Conservation (phyloP, 2,797 vertebrate species). For the Sebastes goodei region DNA sequence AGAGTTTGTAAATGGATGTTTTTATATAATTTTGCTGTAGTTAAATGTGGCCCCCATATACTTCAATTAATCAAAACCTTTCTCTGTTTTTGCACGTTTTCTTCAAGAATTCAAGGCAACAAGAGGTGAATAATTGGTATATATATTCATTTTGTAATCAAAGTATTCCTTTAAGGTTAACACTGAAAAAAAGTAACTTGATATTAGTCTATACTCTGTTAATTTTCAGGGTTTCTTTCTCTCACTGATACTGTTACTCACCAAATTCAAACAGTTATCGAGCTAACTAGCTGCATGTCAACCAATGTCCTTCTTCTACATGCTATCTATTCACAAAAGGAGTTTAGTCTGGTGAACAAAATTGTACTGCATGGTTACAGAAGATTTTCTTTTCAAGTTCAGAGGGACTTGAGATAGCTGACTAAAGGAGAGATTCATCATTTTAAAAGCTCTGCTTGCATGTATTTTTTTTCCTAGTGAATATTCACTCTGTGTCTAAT, state of each 20-base stretch:
- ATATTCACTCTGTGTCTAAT: neutral
- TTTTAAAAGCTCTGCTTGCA: neutral
- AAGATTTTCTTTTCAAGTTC: neutral
- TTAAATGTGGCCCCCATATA: too few species aligned
- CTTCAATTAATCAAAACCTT: too few species aligned
- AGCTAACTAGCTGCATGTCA: neutral
- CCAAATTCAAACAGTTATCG: neutral
- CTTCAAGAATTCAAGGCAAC: neutral
- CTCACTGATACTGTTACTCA: neutral
- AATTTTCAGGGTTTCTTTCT: too few species aligned
- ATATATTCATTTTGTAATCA: accelerated
- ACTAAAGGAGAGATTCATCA: neutral
- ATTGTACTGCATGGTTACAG: neutral
- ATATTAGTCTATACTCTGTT: neutral
- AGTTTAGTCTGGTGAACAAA: neutral
- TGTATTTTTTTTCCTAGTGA: neutral
- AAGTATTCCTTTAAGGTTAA: accelerated
- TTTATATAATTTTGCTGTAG: too few species aligned
- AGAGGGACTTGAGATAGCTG: neutral
- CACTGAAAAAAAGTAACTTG: neutral
- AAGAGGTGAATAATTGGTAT: neutral
- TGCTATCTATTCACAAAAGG: neutral
- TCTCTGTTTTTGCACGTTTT: accelerated
- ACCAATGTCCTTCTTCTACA: neutral
- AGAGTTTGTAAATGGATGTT: too few species aligned